These are phyloP conservation scores for Quadroppia sp. DNA, from an alignment of 2,888 invertebrate genomes.

Conservation along the genomic window DNA sequence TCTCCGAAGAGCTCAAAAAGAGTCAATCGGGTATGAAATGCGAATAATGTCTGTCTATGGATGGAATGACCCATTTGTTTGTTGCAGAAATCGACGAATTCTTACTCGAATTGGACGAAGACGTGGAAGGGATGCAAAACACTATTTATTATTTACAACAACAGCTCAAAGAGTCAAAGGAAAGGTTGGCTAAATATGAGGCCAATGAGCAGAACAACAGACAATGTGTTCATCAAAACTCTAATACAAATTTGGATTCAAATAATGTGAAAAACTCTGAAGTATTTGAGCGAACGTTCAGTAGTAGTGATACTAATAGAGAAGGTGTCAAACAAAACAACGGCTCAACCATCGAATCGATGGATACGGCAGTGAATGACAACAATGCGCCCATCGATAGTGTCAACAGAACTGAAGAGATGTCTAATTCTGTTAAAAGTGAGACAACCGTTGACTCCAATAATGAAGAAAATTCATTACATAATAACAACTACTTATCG, in stretches of 20 bases:
- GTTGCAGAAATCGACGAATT: constrained; percentile 85
- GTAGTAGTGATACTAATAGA: background rate
- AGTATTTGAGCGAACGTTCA: constrained; percentile 2
- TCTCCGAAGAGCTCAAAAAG: constrained; percentile 93
- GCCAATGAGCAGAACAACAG: background rate
- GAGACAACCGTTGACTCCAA: constrained; percentile 1
- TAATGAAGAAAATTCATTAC: background rate
- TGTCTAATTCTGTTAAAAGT: background rate
- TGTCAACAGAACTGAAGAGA: background rate
- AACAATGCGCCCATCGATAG: background rate
- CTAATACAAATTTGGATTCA: background rate
- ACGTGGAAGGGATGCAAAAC: constrained; percentile 97
- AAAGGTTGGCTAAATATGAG: constrained; percentile 53
- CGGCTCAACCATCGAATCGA: background rate
- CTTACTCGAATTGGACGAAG: constrained; percentile 90
- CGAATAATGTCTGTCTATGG: too few relatives aligned
- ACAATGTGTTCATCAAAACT: constrained; percentile 18
- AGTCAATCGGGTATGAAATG: constrained; percentile 76
- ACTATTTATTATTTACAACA: constrained; percentile 91
- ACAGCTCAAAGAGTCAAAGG: constrained; percentile 78
- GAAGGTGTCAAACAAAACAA: constrained; percentile 17
- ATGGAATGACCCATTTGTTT: constrained; percentile 22
- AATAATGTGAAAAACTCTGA: background rate
- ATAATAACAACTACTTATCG: constrained; percentile 9
- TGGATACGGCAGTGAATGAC: background rate